Conservation (phyloP, 2,888 invertebrate species). For the Meghimatium bilineatum region DNA sequence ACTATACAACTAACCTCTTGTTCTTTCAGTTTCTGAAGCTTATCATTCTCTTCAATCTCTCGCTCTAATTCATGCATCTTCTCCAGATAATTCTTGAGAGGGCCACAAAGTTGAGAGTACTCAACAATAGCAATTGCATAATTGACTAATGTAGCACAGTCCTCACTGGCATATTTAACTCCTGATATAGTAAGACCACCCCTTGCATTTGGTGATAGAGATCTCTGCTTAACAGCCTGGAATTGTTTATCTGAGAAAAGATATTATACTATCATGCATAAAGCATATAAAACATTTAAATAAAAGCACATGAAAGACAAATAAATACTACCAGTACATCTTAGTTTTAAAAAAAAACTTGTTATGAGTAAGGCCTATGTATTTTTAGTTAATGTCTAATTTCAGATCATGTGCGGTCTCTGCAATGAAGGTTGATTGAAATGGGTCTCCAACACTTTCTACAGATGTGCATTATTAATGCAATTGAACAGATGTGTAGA, state of each 20-base stretch:
- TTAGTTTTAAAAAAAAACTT: too few relatives aligned
- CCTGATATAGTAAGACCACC: conserved; percentile 74
- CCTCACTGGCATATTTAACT: conserved; percentile 77
- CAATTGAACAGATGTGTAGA: too few relatives aligned
- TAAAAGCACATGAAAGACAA: neutral
- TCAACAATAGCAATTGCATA: conserved; percentile 77
- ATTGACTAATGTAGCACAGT: conserved; percentile 76
- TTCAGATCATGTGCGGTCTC: too few relatives aligned
- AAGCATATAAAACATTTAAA: neutral
- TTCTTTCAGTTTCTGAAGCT: conserved; percentile 71
- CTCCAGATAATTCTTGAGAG: conserved; percentile 71
- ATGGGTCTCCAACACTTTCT: too few relatives aligned
- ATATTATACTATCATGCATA: neutral
- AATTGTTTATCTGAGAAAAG: conserved; percentile 60
- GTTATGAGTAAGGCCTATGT: too few relatives aligned
- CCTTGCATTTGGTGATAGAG: conserved; percentile 62
- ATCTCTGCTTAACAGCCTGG: conserved; percentile 62
- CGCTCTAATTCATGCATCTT: conserved; percentile 72
- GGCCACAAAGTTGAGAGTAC: conserved; percentile 74
- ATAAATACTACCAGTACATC: too few relatives aligned
- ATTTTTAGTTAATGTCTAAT: too few relatives aligned
- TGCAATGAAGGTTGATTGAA: too few relatives aligned
- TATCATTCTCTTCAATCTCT: conserved; percentile 76
- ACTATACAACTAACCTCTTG: conserved; percentile 62
- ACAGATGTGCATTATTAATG: too few relatives aligned